Evolutionary conservation across 2,113 vertebrate genomes (phyloP).

Genomic region (Misgurnus mizolepis): DNA sequence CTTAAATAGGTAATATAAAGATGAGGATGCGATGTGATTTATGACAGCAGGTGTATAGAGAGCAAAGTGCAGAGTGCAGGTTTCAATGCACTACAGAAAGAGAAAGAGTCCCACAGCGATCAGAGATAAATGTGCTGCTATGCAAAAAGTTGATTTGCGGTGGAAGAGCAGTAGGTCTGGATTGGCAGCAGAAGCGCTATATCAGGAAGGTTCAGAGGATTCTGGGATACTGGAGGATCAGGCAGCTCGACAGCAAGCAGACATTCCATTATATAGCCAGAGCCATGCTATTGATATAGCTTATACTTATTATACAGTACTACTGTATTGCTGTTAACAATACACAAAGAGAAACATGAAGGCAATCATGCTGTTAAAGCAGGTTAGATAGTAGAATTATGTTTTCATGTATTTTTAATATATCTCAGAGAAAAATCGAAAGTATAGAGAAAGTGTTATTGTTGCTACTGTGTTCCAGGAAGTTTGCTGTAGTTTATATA

Average conservation of each 20-base stretch:
- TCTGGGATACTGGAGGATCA: slow-evolving; percentile 70
- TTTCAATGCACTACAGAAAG: background rate
- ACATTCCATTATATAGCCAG: slow-evolving; percentile 61
- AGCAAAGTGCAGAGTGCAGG: slow-evolving; percentile 30
- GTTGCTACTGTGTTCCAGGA: background rate
- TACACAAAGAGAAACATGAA: slow-evolving; percentile 61
- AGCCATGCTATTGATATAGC: slow-evolving; percentile 66
- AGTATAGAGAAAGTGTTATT: background rate
- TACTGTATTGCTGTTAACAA: slow-evolving; percentile 33
- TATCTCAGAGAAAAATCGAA: background rate
- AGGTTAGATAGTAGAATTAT: slow-evolving; percentile 59
- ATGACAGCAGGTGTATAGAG: slow-evolving; percentile 18
- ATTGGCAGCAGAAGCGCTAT: slow-evolving; percentile 83
- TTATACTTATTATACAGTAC: slow-evolving; percentile 3
- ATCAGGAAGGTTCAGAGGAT: slow-evolving; percentile 77
- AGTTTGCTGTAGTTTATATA: slow-evolving; percentile 40
- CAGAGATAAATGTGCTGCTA: slow-evolving; percentile 21
- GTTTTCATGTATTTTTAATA: slow-evolving; percentile 60
- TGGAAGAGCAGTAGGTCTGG: slow-evolving; percentile 73
- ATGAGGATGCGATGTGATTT: slow-evolving; percentile 5
- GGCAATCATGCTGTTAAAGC: slow-evolving; percentile 63
- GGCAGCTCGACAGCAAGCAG: slow-evolving; percentile 61
- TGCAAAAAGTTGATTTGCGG: slow-evolving; percentile 36
- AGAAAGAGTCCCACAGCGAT: background rate
- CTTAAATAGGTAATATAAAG: slow-evolving; percentile 9